phyloP scores from a whole-genome alignment of 2,797 vertebrate species.

The Myotis findleyi region DNA sequence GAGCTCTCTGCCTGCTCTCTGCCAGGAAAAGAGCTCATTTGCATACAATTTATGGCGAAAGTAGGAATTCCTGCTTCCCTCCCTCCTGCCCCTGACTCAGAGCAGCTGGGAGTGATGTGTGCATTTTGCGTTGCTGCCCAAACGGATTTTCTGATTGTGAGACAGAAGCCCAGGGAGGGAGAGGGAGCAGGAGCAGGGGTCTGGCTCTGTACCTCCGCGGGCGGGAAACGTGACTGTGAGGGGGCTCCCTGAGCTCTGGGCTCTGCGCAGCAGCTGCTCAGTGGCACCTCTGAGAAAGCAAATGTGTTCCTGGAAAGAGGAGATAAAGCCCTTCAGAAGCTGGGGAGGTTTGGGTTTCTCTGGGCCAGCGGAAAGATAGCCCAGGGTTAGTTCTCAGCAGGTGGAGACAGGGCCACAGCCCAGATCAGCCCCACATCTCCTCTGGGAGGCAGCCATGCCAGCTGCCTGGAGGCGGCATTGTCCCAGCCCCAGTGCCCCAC shows the following conservation, averaged over 20 bases:
- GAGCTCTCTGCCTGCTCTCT: constrained; percentile 69
- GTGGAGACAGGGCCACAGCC: not conserved
- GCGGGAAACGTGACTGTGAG: not conserved
- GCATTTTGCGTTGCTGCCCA: constrained; percentile 64
- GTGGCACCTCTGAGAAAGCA: constrained; percentile 50
- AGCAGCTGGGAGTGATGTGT: constrained; percentile 50
- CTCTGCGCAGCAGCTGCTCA: constrained; percentile 55
- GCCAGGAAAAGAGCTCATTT: constrained; percentile 85
- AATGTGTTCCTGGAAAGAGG: constrained; percentile 51
- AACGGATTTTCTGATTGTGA: constrained; percentile 59
- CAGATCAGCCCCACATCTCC: not conserved
- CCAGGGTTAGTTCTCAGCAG: constrained; percentile 63
- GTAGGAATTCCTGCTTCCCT: constrained; percentile 83
- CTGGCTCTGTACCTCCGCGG: not conserved
- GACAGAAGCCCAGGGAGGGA: not conserved
- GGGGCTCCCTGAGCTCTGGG: not conserved
- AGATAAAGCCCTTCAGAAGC: not conserved
- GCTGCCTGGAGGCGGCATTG: not conserved
- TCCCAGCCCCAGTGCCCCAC: not conserved
- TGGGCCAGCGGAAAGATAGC: constrained; percentile 66
- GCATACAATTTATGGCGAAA: constrained; percentile 88
- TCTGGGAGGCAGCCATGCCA: not conserved
- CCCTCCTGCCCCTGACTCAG: constrained; percentile 46
- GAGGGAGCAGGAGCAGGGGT: not conserved
- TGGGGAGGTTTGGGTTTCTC: constrained; percentile 74